Percentiles rank a stretch among this genome's conserved stretches.
Conservation (phyloP, 2,113 vertebrate genomes). For the Trochalopteron elliotii region DNA sequence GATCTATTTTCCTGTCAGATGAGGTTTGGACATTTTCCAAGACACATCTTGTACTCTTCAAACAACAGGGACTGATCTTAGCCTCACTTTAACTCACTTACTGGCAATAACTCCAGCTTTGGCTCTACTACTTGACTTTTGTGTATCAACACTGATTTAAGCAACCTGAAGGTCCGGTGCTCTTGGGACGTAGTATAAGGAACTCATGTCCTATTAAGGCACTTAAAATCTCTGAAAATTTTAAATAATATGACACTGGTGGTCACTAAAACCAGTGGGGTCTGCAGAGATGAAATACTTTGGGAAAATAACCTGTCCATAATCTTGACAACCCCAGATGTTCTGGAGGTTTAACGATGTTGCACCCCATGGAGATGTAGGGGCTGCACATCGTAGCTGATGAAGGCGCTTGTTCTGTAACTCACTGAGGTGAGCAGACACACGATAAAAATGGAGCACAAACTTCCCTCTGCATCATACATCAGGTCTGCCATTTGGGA, state of each 20-base stretch:
- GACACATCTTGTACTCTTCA: not conserved
- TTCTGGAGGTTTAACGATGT: not conserved
- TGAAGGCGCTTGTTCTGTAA: not conserved
- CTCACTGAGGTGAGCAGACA: not conserved
- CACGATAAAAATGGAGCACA: fast-evolving
- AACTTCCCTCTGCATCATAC: no score
- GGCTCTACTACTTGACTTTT: not conserved
- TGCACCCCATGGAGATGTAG: not conserved
- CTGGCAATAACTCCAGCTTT: not conserved
- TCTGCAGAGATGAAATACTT: not conserved
- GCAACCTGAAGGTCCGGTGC: not conserved
- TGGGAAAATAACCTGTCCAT: not conserved
- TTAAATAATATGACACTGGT: not conserved
- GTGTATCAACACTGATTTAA: not conserved
- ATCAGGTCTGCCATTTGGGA: no score
- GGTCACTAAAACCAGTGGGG: not conserved
- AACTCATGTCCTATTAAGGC: not conserved
- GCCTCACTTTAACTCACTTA: not conserved
- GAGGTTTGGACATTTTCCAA: not conserved
- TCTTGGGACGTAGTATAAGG: not conserved
- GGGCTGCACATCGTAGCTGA: fast-evolving
- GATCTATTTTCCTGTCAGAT: not conserved
- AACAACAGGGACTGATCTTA: not conserved
- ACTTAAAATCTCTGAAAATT: not conserved
- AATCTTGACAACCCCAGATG: not conserved